A percentile compares a stretch with the other conserved stretches of the same genome.
phyloP scores from a whole-genome alignment of 1,140 invertebrate genomes.

The Prorops nasuta region DNA sequence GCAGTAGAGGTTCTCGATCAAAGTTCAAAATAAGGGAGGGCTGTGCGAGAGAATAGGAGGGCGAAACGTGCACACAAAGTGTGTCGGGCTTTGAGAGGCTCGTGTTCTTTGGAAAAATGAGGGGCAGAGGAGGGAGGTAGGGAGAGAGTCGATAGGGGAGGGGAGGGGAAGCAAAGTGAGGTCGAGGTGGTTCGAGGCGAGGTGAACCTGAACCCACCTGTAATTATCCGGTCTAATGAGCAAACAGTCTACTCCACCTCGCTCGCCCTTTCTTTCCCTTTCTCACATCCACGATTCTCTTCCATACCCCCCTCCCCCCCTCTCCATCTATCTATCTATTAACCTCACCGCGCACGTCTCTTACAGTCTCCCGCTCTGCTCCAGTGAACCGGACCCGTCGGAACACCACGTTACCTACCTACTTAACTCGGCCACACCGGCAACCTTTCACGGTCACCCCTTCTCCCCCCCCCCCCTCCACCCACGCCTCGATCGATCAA shows the following conservation, averaged over 20 bases:
- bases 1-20: too few relatives aligned
- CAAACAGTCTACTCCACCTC: slow-evolving; percentile 42
- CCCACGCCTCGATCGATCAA: slow-evolving; percentile 7
- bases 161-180: slow-evolving; percentile 26
- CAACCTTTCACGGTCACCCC: slow-evolving; percentile 29
- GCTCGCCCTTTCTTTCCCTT: slow-evolving; percentile 13
- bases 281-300: slow-evolving; percentile 16
- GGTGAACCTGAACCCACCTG: slow-evolving; percentile 40
- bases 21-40: too few relatives aligned
- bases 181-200: slow-evolving; percentile 27
- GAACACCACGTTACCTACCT: too few relatives aligned
- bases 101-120: too few relatives aligned
- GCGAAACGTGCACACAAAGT: too few relatives aligned
- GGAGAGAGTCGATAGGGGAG: too few relatives aligned
- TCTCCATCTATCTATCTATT: slow-evolving; percentile 10
- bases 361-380: not conserved
- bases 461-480: slow-evolving; percentile 12
- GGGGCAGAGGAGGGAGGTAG: too few relatives aligned
- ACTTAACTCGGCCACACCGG: slow-evolving; percentile 29
- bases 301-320: slow-evolving; percentile 17
- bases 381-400: too few relatives aligned
- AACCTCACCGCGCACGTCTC: slow-evolving; percentile 1
- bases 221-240: slow-evolving; percentile 56
- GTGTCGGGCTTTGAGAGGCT: too few relatives aligned
- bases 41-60: too few relatives aligned